Evolutionary conservation across 2,113 vertebrate genomes (phyloP), one percentile per base, ranked within the genome.

Genomic region (Pseudonaja textilis): DNA sequence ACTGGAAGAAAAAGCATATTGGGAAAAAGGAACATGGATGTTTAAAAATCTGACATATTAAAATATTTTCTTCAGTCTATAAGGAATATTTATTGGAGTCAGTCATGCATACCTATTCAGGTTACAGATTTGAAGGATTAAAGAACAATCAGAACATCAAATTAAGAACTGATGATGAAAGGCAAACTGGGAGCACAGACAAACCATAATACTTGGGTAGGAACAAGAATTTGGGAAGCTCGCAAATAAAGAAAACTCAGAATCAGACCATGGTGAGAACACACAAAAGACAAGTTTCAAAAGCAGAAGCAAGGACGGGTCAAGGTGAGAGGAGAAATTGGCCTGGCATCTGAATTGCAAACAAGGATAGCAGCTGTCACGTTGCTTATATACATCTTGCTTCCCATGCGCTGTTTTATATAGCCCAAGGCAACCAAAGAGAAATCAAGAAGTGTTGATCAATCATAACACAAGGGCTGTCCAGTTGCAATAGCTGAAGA

Each of bases 251-350:
- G 45, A 64, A 42, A 52, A 54, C n/a, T 81, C 50, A 45, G 56
- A 64, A 85, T 57, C 74, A 90, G 74, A 55, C 47, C 52, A 89
- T 93, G 74, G 42, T 74, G 81, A 56, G 74, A 85, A 52, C 20
- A 29, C 88, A 52, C 88, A 85, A 87, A 93, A 90, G 26, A 55
- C 88, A 50, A 92, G 74, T 86, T 81, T 93, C 88, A 93, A 90
- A 90, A 93, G 92, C 88, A 42, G 56, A 81, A 90, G 55, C 92
- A 93, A 93, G 92, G 92, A 90, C 74, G 16, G 88, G 88, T 90
- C 92, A 93, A 93, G 92, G 92, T 93, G 92, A 93, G 74, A 90
- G 74, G 54, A 93, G 25, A 42, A 93, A 93, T 89, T n/a, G 16
- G 74, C 29, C 88, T 87, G 92, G 92, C 89, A 93, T 93, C 89